Evolutionary conservation across 2,888 invertebrate species (phyloP), one percentile per base, ranked within the genome.

Genomic region (Gymnoscelis rufifasciata): DNA sequence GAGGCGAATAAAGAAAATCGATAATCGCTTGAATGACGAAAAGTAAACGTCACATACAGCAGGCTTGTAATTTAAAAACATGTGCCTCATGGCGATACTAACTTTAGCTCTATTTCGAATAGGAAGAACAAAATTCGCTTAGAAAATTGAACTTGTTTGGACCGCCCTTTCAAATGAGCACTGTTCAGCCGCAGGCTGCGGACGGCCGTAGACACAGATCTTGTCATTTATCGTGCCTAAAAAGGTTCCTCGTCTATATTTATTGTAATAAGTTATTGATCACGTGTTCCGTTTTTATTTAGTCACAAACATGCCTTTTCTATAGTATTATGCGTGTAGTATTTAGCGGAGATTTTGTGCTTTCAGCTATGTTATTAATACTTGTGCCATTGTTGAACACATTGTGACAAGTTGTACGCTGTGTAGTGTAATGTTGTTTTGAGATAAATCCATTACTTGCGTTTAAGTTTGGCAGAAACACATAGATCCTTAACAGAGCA

Each of bases 201-300:
- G n/a, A 36, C 31, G 24, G 27, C 29, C 7, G 31, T 30, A 28
- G 37, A 36, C 26, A 38, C 42, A n/a, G n/a, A n/a, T 56, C 50
- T 47, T 14, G 47, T 53, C 51, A 57, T 44, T 45, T 43, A 47
- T 43, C 48, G 55, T 52, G 47, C 47, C 48, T 60, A 55, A 50
- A 41, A 51, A 56, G 57, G 57, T 64, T 57, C 62, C 57, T 62
- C 57, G 48, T n/a, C n/a, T 60, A 56, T 57, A 52, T 53, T 58
- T 54, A 54, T 60, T 59, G 51, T 55, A 46, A 43, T 40, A 41
- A 55, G 46, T 56, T 54, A 41, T 56, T 44, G 35, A 52, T 49
- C 23, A 43, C 40, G 52, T 54, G 51, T 57, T 48, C 50, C 49
- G 44, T 46, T 54, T 46, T 52, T 49, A 43, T 45, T 50, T 50